These are phyloP conservation scores for Rhamphomyia laevipes DNA, from an alignment of 2,888 invertebrate genomes.

Conservation along the genomic window DNA sequence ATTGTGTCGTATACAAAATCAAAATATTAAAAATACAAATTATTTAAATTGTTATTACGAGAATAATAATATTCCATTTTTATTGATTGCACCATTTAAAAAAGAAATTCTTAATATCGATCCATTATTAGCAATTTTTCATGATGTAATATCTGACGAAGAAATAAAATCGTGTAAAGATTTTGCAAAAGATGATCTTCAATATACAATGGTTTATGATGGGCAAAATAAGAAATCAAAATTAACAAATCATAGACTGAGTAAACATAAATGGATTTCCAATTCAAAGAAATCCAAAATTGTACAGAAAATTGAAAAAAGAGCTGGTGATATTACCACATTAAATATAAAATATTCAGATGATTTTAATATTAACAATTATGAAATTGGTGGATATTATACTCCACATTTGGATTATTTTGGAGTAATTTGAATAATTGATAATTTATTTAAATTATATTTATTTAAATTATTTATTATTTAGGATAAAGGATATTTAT, in stretches of 20 bases:
- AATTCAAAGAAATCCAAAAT: background rate
- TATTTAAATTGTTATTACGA: no score
- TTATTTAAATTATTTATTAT: background rate
- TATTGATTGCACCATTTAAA: constrained; percentile 30
- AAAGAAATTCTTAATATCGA: constrained; percentile 41
- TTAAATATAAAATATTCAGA: background rate
- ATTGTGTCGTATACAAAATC: no score
- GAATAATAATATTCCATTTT: no score
- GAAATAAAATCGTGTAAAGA: constrained; percentile 44
- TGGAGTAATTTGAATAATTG: background rate
- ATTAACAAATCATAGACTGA: background rate
- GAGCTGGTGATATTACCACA: background rate
- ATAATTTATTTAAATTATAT: background rate
- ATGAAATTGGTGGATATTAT: background rate
- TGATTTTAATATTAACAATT: background rate
- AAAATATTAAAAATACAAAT: no score
- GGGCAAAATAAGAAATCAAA: background rate
- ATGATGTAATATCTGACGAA: constrained; percentile 42
- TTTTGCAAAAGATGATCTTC: constrained; percentile 32
- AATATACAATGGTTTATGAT: background rate
- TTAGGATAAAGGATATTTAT: background rate
- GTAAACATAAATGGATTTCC: background rate
- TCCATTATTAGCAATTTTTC: constrained; percentile 44
- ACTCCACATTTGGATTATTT: background rate
- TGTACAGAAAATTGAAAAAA: background rate